phyloP scores from a whole-genome alignment of 2,888 invertebrate genomes.

The Podabrus alpinus region DNA sequence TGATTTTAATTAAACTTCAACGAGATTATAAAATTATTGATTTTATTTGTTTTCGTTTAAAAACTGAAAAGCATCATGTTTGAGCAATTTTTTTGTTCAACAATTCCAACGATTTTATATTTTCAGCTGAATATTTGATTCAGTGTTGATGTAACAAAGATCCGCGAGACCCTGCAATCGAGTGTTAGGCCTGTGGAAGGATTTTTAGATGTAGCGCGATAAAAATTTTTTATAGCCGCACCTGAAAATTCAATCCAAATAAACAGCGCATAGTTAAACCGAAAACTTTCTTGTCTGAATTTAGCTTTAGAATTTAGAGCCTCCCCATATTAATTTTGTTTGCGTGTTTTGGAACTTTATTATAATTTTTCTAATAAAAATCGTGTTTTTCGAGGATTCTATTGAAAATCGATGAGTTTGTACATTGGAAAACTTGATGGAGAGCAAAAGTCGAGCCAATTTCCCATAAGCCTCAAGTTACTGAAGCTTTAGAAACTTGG shows the following conservation, averaged over 20 bases:
- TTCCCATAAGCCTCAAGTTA: slow-evolving; percentile 16
- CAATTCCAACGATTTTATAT: not conserved
- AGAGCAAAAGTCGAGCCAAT: slow-evolving; percentile 9
- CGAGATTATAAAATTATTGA: not conserved
- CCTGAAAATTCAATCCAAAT: not conserved
- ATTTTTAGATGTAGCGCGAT: not conserved
- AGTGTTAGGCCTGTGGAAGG: not conserved
- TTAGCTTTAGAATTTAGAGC: not conserved
- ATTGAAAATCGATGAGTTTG: slow-evolving; percentile 25
- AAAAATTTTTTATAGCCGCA: not conserved
- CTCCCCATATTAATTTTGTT: not conserved
- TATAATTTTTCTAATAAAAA: slow-evolving; percentile 22
- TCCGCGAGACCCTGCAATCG: not conserved
- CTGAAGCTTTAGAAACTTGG: slow-evolving; percentile 15
- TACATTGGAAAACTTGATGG: slow-evolving; percentile 20
- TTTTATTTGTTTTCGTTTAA: slow-evolving; percentile 1
- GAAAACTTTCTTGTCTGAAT: not conserved
- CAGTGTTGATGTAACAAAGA: not conserved
- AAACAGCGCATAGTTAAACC: not conserved
- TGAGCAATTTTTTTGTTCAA: not conserved
- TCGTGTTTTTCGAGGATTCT: slow-evolving; percentile 20
- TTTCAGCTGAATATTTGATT: not conserved
- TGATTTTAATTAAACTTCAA: not conserved
- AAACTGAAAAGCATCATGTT: not conserved
- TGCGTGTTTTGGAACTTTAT: not conserved